A percentile compares a stretch with the other conserved stretches of the same genome.
phyloP scores from a whole-genome alignment of 2,888 invertebrate species.

The Drosophila helvetica region DNA sequence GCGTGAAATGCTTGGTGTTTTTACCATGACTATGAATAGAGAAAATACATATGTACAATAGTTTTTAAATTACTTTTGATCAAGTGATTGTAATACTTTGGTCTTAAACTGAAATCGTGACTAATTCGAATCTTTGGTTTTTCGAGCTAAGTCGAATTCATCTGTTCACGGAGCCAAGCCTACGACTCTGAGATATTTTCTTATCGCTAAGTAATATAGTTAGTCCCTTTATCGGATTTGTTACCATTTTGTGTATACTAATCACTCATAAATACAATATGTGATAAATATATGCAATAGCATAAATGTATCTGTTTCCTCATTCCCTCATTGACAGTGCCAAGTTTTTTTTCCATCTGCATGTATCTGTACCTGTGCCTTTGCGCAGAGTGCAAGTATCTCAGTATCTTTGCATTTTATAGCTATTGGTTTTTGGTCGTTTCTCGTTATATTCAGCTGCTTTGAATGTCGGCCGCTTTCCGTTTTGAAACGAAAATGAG shows the following conservation, averaged over 20 bases:
- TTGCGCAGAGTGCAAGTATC: conserved; percentile 38
- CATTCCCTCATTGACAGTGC: not conserved
- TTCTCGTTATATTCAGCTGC: conserved; percentile 49
- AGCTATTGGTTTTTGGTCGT: conserved; percentile 73
- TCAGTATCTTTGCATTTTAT: conserved; percentile 67
- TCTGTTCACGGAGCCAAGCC: too few species aligned
- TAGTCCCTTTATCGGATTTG: not conserved
- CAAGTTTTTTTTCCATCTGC: not conserved
- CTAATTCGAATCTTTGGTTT: not conserved
- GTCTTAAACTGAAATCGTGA: too few species aligned
- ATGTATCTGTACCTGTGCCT: conserved; percentile 19
- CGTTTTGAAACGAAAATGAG: conserved; percentile 73
- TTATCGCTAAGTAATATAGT: too few species aligned
- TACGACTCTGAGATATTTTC: too few species aligned
- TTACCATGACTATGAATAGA: too few species aligned
- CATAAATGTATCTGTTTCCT: not conserved
- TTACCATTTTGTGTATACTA: too few species aligned
- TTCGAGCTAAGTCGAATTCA: too few species aligned
- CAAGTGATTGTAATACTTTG: too few species aligned
- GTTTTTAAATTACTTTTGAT: too few species aligned
- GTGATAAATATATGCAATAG: not conserved
- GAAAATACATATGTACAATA: too few species aligned
- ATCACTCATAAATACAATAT: not conserved
- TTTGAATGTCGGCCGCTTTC: conserved; percentile 49
- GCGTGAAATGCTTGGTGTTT: too few species aligned